Base-by-base conservation (phyloP, 2,888 invertebrate genomes). In the Apodemia mormo region DNA sequence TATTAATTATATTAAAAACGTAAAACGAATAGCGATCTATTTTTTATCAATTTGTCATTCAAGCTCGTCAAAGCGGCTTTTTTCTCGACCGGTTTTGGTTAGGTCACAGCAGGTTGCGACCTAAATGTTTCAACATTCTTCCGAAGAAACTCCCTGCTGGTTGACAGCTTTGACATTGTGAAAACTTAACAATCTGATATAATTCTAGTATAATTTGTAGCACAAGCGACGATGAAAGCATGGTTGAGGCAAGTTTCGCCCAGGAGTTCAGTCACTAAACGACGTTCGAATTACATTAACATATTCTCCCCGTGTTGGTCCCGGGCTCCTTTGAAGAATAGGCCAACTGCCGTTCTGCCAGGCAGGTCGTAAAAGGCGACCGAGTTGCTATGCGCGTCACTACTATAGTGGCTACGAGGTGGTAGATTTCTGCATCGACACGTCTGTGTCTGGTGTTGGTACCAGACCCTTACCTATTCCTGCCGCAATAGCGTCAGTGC, bases 31-130 rank as follows among this genome's bases (percentile, higher is more conserved):
- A 49, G 8, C 30, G 30, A 43, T 58, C 29, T 56, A 67, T 68
- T 68, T 67, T 67, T 37, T 52, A 14, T 29, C 56, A 43, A 67
- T 33, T 49, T 65, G 68, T 54, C 65, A 73, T 66, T 65, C 69
- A 67, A 72, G 66, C 70, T 83, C 83, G 79, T 84, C 73, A 80
- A 76, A 78, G 76, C 77, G 81, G 74, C 74, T 74, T 70, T 70
- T 72, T 69, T 70, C 72, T 74, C 69, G 85, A 87, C 88, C 87
- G 89, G 88, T 85, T 73, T 76, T 75, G 80, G 81, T 84, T 83
- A 85, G 85, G 85, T 86, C 85, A 85, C 76, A 76, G 78, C 90
- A 88, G 90, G 90, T 91, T 90, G 85, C 80, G 88, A 85, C 90
- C 87, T 78, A 90, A 84, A 82, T 86, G 77, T 69, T 74, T 73